Conservation (phyloP, 2,888 invertebrate species). For the Oscheius sp. region DNA sequence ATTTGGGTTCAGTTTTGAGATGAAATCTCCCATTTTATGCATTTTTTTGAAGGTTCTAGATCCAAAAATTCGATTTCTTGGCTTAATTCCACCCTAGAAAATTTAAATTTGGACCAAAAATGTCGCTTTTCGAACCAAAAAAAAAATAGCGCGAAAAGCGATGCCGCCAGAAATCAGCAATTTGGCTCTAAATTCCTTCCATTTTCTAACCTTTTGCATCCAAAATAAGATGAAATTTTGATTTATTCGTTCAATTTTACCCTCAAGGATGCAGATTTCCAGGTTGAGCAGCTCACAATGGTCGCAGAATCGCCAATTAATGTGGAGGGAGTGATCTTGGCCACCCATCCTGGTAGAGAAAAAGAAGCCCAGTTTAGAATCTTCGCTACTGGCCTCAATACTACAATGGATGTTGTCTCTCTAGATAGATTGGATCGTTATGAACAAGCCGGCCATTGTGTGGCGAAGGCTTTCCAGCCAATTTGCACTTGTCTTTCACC, state of each 20-base stretch:
- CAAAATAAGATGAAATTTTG: background rate
- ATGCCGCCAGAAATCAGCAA: too few relatives aligned
- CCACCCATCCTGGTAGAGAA: background rate
- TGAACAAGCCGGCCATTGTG: background rate
- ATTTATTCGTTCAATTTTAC: background rate
- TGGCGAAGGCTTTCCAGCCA: background rate
- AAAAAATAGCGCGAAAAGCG: too few relatives aligned
- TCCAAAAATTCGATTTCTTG: too few relatives aligned
- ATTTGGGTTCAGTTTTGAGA: too few relatives aligned
- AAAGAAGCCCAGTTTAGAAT: background rate
- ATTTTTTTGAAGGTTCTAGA: too few relatives aligned
- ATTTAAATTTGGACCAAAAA: too few relatives aligned
- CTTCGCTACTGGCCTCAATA: background rate
- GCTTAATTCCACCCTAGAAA: too few relatives aligned
- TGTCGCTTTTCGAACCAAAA: too few relatives aligned
- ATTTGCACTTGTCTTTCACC: slow-evolving; percentile 1
- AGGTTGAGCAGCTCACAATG: background rate
- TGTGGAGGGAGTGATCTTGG: background rate
- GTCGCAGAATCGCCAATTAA: background rate
- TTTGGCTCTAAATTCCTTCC: too few relatives aligned
- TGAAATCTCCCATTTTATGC: too few relatives aligned
- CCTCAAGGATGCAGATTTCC: background rate
- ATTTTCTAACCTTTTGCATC: too few relatives aligned
- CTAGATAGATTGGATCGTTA: slow-evolving; percentile 6
- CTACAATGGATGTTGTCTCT: background rate